Conservation (phyloP, 1,140 invertebrate species). For the Nephila pilipes region DNA sequence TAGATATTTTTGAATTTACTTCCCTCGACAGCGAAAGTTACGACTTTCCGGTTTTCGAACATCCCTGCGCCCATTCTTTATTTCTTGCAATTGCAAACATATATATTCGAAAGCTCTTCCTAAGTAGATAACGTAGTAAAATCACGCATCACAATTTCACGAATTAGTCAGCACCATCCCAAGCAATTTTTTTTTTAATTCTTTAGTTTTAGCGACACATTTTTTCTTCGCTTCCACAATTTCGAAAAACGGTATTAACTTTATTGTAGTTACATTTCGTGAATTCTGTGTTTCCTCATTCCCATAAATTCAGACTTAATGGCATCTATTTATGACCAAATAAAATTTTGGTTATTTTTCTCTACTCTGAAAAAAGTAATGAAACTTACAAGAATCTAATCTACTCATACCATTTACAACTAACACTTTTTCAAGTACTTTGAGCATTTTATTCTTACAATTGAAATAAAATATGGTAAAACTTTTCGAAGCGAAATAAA, state of each 20-base stretch:
- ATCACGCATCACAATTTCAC: too few species aligned
- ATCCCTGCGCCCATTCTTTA: not conserved
- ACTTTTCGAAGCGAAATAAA: too few species aligned
- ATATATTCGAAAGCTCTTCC: too few species aligned
- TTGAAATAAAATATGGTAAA: too few species aligned
- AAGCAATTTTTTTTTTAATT: not conserved
- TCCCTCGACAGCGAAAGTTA: not conserved
- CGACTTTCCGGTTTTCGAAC: not conserved
- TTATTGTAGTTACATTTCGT: not conserved
- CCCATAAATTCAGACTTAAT: slow-evolving; percentile 1
- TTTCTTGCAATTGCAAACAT: not conserved
- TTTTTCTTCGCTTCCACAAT: not conserved
- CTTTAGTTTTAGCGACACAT: not conserved
- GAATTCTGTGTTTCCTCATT: not conserved
- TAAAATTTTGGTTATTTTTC: not conserved
- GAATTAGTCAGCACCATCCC: too few species aligned
- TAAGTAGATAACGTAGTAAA: too few species aligned
- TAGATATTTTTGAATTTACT: too few species aligned
- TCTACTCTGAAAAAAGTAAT: not conserved
- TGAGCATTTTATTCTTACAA: too few species aligned
- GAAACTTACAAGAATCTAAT: not conserved
- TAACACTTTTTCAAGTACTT: too few species aligned
- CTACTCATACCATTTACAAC: too few species aligned
- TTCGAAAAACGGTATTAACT: not conserved
- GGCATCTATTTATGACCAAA: not conserved